These are phyloP conservation scores for Actinia tenebrosa DNA, from an alignment of 64 coral and sea anemone genomes.

Conservation along the genomic window DNA sequence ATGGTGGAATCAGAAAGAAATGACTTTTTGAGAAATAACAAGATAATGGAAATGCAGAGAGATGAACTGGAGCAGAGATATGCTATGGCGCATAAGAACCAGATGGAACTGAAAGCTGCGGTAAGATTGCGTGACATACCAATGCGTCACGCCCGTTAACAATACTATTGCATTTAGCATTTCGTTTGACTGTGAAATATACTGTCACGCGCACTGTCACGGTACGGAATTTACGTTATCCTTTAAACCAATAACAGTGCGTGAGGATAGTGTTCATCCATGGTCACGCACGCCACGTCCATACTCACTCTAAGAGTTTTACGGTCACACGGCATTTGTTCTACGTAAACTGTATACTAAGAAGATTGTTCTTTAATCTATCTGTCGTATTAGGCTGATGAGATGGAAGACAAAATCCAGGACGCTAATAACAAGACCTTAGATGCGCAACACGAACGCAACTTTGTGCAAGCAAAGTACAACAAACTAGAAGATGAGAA, in stretches of 20 bases:
- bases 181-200: no score
- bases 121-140: constrained; percentile 31
- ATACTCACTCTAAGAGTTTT: not conserved
- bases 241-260: no score
- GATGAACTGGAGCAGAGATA: constrained; percentile 85
- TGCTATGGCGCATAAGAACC: constrained; percentile 65
- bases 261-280: no score
- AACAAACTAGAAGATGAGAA: constrained; percentile 79
- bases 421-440: constrained; percentile 69
- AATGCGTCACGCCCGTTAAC: not conserved
- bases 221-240: no score
- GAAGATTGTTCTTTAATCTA: no score
- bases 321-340: not conserved
- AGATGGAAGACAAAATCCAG: constrained; percentile 62
- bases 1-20: constrained; percentile 91
- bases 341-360: no score
- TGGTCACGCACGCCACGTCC: not conserved
- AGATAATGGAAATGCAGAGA: constrained; percentile 91
- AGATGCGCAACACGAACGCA: constrained; percentile 78
- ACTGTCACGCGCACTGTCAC: no score
- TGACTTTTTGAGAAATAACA: constrained; percentile 90
- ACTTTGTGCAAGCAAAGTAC: constrained; percentile 67
- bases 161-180: not conserved
- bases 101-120: constrained; percentile 60
- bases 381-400: constrained; percentile 43